Evolutionary conservation across 2,797 vertebrate genomes (phyloP).

Genomic region (Gastrophryne carolinensis): DNA sequence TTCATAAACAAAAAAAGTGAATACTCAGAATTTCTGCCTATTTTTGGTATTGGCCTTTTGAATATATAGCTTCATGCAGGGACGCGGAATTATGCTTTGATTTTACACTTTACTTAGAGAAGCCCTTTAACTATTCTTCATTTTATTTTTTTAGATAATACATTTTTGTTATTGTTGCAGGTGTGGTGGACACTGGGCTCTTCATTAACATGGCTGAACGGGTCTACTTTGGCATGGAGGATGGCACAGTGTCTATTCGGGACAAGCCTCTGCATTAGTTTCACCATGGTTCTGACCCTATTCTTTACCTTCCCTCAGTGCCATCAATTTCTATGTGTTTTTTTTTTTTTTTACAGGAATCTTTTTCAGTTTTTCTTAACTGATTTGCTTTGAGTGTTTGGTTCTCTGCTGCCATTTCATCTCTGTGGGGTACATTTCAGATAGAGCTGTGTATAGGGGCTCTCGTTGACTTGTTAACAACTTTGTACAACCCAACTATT

Average conservation of each 20-base stretch:
- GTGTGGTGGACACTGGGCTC: slow-evolving; percentile 95
- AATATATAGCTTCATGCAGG: no score
- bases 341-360: not conserved
- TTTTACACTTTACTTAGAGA: no score
- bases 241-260: slow-evolving; percentile 80
- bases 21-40: no score
- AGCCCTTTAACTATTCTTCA: not conserved
- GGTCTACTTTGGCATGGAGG: slow-evolving; percentile 96
- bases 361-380: not conserved
- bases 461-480: not conserved
- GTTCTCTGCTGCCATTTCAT: not conserved
- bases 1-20: no score
- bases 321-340: slow-evolving; percentile 57
- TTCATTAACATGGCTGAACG: slow-evolving; percentile 91
- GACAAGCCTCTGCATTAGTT: slow-evolving; percentile 74
- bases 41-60: no score
- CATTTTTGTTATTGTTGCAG: slow-evolving; percentile 61
- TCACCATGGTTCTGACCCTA: not conserved
- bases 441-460: not conserved
- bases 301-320: slow-evolving; percentile 29
- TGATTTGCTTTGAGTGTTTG: not conserved
- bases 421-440: not conserved
- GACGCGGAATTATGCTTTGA: no score
- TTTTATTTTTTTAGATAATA: not conserved
- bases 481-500: no score